Evolutionary conservation across 2,888 invertebrate species (phyloP).

Genomic region (Stomorhina lunata): DNA sequence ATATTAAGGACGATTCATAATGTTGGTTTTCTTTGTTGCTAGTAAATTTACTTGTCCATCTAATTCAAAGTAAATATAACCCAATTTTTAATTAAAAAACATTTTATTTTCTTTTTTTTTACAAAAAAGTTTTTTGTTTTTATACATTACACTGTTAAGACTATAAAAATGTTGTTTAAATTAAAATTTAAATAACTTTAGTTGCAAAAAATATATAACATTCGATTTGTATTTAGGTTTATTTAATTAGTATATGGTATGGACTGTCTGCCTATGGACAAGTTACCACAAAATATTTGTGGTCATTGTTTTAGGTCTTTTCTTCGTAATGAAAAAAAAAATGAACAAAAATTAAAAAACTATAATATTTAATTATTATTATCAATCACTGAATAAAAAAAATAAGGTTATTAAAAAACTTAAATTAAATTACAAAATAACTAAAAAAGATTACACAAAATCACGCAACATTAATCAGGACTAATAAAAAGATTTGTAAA

Average conservation of each 20-base stretch:
- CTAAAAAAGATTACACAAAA: conserved; percentile 40
- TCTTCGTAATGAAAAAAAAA: neutral
- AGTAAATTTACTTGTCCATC: too few species aligned
- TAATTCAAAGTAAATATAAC: neutral
- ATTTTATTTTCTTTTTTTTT: conserved; percentile 36
- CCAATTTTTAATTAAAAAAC: conserved; percentile 18
- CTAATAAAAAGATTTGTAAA: conserved; percentile 45
- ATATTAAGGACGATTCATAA: too few species aligned
- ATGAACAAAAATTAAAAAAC: conserved; percentile 27
- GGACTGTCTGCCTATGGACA: conserved; percentile 7
- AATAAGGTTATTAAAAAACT: conserved; percentile 20
- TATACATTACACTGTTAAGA: conserved; percentile 49
- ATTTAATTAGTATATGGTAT: neutral
- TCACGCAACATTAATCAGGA: conserved; percentile 57
- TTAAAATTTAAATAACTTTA: conserved; percentile 47
- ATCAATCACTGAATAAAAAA: neutral
- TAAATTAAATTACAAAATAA: conserved; percentile 26
- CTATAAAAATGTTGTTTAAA: conserved; percentile 43
- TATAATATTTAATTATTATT: conserved; percentile 18
- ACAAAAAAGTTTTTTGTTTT: conserved; percentile 34
- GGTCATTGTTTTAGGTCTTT: neutral
- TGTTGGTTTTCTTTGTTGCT: too few species aligned
- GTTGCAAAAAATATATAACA: conserved; percentile 53
- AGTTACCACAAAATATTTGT: conserved; percentile 28
- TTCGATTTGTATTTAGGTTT: conserved; percentile 24